Evolutionary conservation across 2,797 vertebrate species (phyloP).

Genomic region (Xenopus petersii): DNA sequence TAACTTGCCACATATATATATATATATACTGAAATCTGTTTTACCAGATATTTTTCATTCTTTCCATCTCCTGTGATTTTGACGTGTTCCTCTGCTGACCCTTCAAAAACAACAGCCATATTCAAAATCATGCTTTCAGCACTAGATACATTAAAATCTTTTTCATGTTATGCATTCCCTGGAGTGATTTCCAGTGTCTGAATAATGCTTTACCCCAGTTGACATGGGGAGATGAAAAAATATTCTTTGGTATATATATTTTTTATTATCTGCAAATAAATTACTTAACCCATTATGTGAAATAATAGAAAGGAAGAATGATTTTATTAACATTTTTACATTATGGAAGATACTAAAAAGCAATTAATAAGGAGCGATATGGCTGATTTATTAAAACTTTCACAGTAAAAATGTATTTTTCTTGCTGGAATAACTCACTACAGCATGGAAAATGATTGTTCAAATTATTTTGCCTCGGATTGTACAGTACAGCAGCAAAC

Average conservation of each 20-base stretch:
- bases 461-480: no score
- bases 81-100: constrained; percentile 31
- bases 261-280: not conserved
- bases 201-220: constrained; percentile 5
- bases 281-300: not conserved
- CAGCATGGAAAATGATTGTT: no score
- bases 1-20: no score
- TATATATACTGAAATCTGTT: constrained; percentile 13
- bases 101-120: constrained; percentile 26
- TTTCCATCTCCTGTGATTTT: constrained; percentile 25
- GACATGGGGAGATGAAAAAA: not conserved
- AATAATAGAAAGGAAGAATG: not conserved
- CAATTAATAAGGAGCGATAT: no score
- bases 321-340: no score
- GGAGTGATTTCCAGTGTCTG: constrained; percentile 10
- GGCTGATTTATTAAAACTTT: no score
- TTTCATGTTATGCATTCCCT: constrained; percentile 24
- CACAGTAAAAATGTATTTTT: no score
- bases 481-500: no score
- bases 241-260: not conserved
- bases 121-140: constrained; percentile 27
- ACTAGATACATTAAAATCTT: constrained; percentile 35
- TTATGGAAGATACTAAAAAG: no score
- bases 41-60: constrained; percentile 27
- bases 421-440: no score